Evolutionary conservation across 2,888 invertebrate genomes (phyloP).

Genomic region (Galeopsomyia nigrocyanea): DNA sequence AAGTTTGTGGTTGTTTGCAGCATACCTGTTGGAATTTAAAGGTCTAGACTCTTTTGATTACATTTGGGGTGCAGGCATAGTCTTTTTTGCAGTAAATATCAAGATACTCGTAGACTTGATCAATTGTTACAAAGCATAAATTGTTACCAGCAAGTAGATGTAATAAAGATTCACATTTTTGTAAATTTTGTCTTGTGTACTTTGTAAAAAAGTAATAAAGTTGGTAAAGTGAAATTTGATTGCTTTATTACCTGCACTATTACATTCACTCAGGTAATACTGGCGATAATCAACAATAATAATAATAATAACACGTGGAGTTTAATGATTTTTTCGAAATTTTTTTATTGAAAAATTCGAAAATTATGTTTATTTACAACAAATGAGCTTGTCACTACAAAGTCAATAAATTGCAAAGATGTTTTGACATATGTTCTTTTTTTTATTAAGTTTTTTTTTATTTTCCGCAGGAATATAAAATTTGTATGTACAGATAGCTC

Average conservation of each 20-base stretch:
- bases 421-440: slow-evolving; percentile 41
- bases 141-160: slow-evolving; percentile 9
- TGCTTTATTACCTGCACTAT: background rate
- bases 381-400: slow-evolving; percentile 50
- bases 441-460: slow-evolving; percentile 54
- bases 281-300: too few species aligned
- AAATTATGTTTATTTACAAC: slow-evolving; percentile 50
- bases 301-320: background rate
- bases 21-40: slow-evolving; percentile 93
- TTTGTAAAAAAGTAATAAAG: slow-evolving; percentile 27
- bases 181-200: slow-evolving; percentile 26
- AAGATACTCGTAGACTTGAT: slow-evolving; percentile 76
- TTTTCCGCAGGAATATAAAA: slow-evolving; percentile 68
- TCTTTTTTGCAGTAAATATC: slow-evolving; percentile 88
- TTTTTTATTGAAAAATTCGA: slow-evolving; percentile 50
- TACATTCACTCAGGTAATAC: background rate
- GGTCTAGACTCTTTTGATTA: slow-evolving; percentile 85
- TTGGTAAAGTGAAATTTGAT: background rate
- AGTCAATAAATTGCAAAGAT: slow-evolving; percentile 48
- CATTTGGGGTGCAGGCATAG: slow-evolving; percentile 86
- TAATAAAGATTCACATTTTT: slow-evolving; percentile 2
- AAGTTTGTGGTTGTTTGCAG: slow-evolving; percentile 88
- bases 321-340: slow-evolving; percentile 38
- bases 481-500: slow-evolving; percentile 68
- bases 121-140: slow-evolving; percentile 51